Conservation (phyloP, 2,113 vertebrate species). For the Illadopsis cleaveri region DNA sequence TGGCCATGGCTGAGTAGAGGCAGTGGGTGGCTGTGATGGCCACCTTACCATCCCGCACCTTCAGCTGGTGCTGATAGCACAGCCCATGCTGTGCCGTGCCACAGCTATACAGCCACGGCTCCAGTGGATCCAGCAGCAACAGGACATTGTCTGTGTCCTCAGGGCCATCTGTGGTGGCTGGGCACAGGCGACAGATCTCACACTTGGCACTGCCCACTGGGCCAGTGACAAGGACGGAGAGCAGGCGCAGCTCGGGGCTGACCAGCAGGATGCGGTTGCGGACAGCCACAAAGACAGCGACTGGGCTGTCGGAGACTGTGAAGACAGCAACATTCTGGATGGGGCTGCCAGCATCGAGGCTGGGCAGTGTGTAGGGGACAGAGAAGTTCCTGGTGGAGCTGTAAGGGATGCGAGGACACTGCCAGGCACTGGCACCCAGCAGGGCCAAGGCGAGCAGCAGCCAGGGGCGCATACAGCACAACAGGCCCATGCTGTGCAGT, state of each 20-base stretch:
- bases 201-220: conserved; percentile 82
- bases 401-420: conserved; percentile 75
- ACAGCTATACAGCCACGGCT: conserved; percentile 87
- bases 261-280: conserved; percentile 85
- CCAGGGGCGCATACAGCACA: neutral
- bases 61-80: conserved; percentile 85
- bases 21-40: conserved; percentile 55
- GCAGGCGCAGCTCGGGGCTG: conserved; percentile 45
- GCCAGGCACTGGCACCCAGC: neutral
- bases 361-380: conserved; percentile 80
- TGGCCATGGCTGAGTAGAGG: conserved; percentile 77
- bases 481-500: neutral
- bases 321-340: conserved; percentile 84
- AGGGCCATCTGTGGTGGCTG: neutral
- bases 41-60: neutral
- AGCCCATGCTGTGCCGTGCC: conserved; percentile 83
- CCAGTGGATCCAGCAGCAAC: conserved; percentile 82
- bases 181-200: conserved; percentile 70
- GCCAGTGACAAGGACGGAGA: conserved; percentile 80
- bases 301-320: accelerated
- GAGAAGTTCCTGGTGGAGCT: conserved; percentile 79
- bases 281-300: conserved; percentile 78
- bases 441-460: neutral
- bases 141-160: conserved; percentile 84
- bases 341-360: conserved; percentile 67